phyloP scores from a whole-genome alignment of 2,113 vertebrate genomes.

The Baryphthengus martii region DNA sequence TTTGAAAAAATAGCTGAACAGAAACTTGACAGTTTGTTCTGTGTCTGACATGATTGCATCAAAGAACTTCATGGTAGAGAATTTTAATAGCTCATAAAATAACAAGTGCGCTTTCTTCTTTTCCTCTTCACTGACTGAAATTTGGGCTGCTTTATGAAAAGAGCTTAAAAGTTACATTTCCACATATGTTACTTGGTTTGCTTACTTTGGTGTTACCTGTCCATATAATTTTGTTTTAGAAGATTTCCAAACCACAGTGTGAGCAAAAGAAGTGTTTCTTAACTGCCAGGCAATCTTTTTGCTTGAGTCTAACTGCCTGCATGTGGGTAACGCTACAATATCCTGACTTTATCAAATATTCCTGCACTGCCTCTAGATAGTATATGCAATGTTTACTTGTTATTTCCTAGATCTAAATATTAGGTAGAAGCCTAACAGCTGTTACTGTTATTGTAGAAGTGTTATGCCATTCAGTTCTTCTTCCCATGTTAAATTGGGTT shows the following conservation, averaged over 20 bases:
- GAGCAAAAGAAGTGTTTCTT: neutral
- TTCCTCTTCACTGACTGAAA: neutral
- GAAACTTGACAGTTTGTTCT: constrained; percentile 36
- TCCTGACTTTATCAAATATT: neutral
- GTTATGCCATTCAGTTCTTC: neutral
- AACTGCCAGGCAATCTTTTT: neutral
- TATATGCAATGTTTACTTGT: neutral
- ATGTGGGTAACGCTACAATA: neutral
- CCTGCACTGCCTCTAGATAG: neutral
- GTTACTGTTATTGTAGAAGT: neutral
- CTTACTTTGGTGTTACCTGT: neutral
- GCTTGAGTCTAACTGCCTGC: neutral
- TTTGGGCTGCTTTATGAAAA: neutral
- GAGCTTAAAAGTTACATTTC: neutral
- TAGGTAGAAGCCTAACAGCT: neutral
- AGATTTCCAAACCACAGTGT: neutral
- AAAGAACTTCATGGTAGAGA: constrained; percentile 2
- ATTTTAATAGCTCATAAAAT: constrained; percentile 11
- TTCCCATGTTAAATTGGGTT: neutral
- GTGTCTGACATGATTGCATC: constrained; percentile 22
- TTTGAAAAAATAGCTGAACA: constrained; percentile 37
- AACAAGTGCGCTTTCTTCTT: neutral
- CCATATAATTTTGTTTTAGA: neutral
- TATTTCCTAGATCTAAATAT: neutral
- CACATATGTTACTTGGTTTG: neutral